Conservation (phyloP, 2,888 invertebrate species). For the Sarcophaga rosellei region DNA sequence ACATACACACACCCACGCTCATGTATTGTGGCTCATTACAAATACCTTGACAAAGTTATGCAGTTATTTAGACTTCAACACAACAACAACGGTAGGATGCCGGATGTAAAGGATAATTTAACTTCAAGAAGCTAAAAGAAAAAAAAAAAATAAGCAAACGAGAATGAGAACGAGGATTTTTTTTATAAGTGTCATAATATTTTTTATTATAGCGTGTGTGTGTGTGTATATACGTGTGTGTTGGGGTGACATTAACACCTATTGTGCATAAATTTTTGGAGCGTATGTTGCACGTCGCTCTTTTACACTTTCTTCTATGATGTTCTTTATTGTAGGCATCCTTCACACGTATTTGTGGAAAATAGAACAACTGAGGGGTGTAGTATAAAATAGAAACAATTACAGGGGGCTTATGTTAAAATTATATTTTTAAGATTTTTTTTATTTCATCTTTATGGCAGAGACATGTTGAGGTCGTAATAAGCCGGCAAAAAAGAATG, state of each 20-base stretch:
- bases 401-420: constrained; percentile 36
- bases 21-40: constrained; percentile 9
- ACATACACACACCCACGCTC: not conserved
- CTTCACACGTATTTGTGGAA: not conserved
- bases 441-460: not conserved
- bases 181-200: not conserved
- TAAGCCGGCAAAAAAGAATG: not conserved
- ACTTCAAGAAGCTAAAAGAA: constrained; percentile 2
- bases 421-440: constrained; percentile 41
- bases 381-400: not conserved
- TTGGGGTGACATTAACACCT: constrained; percentile 35
- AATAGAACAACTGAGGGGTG: too few relatives aligned
- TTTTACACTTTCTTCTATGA: constrained; percentile 4
- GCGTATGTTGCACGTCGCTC: constrained; percentile 57
- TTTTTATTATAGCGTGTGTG: not conserved
- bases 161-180: not conserved
- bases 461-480: constrained; percentile 29
- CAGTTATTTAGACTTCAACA: not conserved
- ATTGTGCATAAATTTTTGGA: constrained; percentile 44
- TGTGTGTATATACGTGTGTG: not conserved
- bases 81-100: constrained; percentile 19
- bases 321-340: not conserved
- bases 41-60: constrained; percentile 14
- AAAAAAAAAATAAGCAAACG: too few relatives aligned
- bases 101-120: constrained; percentile 69